A percentile compares a stretch with the other conserved stretches of the same genome.
Evolutionary conservation across 2,797 vertebrate genomes (phyloP).

Genomic region (Pelodytes ibericus): DNA sequence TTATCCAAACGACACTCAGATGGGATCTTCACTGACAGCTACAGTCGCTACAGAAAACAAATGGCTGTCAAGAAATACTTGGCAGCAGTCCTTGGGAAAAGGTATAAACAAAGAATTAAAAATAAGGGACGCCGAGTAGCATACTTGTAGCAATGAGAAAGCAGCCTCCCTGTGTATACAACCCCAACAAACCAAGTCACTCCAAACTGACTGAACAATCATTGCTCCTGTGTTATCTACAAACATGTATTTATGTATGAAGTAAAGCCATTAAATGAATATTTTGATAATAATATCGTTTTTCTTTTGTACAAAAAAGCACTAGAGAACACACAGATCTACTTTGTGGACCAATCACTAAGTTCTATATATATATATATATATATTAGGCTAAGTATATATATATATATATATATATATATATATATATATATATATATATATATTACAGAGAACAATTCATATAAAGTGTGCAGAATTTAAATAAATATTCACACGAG

Average conservation of each 20-base stretch:
- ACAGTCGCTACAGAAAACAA: constrained; percentile 99
- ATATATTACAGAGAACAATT: constrained; percentile 68
- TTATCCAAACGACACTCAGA: constrained; percentile 97
- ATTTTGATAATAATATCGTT: constrained; percentile 99
- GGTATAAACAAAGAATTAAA: constrained; percentile 99
- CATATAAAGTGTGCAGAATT: constrained; percentile 82
- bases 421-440: neutral
- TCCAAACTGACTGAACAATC: constrained; percentile 93
- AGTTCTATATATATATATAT: constrained; percentile 76
- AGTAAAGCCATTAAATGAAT: constrained; percentile 99
- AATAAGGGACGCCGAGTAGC: constrained; percentile 97
- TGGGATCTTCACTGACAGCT: constrained; percentile 98
- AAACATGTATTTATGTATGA: constrained; percentile 99
- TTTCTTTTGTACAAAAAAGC: constrained; percentile 95
- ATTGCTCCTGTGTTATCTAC: constrained; percentile 91
- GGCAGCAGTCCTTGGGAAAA: constrained; percentile 97
- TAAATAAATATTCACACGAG: constrained; percentile 80
- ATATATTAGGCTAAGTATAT: constrained; percentile 82
- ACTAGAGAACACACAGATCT: constrained; percentile 92
- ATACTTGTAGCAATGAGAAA: constrained; percentile 91
- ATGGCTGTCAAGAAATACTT: constrained; percentile 99
- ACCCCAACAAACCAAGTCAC: constrained; percentile 81
- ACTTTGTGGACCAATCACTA: constrained; percentile 92
- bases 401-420: constrained; percentile 65
- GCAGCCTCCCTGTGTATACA: constrained; percentile 71